Base-by-base conservation (phyloP, 2,797 vertebrate species). In the Ctenopoma kingsleyae region DNA sequence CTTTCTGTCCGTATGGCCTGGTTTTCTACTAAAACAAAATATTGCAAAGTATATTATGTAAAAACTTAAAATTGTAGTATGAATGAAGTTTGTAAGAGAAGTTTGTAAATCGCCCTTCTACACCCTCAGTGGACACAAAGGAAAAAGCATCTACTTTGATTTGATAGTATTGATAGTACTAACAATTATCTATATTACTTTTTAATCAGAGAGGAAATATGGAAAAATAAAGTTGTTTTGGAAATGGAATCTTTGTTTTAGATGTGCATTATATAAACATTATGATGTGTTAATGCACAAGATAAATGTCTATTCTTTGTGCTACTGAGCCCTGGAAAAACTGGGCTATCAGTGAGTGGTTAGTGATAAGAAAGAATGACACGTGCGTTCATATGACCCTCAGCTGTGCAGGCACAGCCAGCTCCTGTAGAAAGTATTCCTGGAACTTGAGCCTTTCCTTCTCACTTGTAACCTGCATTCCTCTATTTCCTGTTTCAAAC, bases 401-500 rank as follows among this genome's bases (percentile, higher is more conserved):
- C 50, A 64, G 56, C 63, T 58, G 54, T 43, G 67, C 68, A 70
- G 56, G 62, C 41, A 36, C 25, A 4, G 38, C 59, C 57, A n/a
- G 30, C 46, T 23, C 47, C 17, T 48, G 48, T 58, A 46, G 20
- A 59, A 86, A 86, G 51, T 83, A 84, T 88, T 80, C 63, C 79
- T 74, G 83, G 81, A 89, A 83, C 79, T 80, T 12, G 25, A 76
- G 67, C 63, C 61, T 32, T 66, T 83, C 50, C 71, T 41, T 67
- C 32, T 7, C 51, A 27, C 52, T 70, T 74, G 50, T 74, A 85
- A 89, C 80, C 80, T 81, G 67, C 80, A 84, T 89, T 89, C 74
- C 76, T 84, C 56, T 54, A 51, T 82, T 89, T 90, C 82, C 88
- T 44, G 59, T 81, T 80, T 71, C 19, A 66, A 63, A 53, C 55